Conservation (phyloP, 2,113 vertebrate species). For the Geococcyx californianus region DNA sequence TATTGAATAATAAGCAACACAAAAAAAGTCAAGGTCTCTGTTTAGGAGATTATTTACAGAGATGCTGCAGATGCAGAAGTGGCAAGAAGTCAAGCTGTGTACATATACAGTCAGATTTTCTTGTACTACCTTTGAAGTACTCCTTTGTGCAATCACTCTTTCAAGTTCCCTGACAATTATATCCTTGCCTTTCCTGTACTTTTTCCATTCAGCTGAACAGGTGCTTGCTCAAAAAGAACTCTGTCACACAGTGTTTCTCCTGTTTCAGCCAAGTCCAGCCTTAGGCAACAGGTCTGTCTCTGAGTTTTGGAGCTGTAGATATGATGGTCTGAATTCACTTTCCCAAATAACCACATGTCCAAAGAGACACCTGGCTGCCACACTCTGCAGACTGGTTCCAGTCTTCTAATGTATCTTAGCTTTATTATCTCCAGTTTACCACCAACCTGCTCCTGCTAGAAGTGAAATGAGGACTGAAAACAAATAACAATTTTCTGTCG, state of each 20-base stretch:
- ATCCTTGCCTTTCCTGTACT: neutral
- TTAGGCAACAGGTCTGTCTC: neutral
- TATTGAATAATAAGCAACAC: neutral
- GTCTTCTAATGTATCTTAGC: neutral
- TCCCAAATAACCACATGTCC: neutral
- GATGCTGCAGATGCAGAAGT: neutral
- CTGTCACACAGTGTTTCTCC: neutral
- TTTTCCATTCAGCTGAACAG: neutral
- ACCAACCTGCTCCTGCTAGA: neutral
- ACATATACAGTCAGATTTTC: neutral
- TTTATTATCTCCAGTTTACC: neutral
- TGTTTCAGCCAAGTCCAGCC: neutral
- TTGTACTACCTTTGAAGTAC: neutral
- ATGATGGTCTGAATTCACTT: neutral
- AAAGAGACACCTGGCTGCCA: neutral
- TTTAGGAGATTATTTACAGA: slow-evolving; percentile 3
- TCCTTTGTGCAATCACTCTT: neutral
- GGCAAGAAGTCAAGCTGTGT: slow-evolving; percentile 4
- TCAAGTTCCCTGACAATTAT: neutral
- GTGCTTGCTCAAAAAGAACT: neutral
- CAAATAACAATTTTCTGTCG: neutral
- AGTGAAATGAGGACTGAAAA: neutral
- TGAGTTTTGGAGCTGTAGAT: neutral
- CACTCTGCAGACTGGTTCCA: neutral
- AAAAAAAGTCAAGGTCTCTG: neutral